phyloP scores from a whole-genome alignment of 2,113 vertebrate species.

The crab-eating macaque (Macaca fascicularis) region DNA sequence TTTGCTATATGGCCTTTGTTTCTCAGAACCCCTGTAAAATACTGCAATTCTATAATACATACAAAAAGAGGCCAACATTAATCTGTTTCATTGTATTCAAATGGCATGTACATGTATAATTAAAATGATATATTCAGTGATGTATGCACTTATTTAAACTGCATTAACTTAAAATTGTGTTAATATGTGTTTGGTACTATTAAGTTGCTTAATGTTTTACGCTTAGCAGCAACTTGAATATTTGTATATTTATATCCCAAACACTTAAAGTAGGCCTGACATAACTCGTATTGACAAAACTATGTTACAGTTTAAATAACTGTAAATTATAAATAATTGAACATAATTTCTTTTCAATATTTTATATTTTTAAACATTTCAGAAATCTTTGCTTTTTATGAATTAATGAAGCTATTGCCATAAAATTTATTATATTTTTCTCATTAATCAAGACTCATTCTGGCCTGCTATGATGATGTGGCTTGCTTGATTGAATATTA shows the following conservation, averaged over 20 bases:
- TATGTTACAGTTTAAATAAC: neutral
- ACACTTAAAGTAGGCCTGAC: neutral
- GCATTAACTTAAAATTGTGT: neutral
- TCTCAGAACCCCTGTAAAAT: neutral
- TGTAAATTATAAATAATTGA: neutral
- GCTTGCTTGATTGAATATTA: conserved; percentile 56
- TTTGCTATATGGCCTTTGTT: neutral
- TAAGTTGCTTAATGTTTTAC: neutral
- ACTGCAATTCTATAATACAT: neutral
- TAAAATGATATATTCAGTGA: neutral
- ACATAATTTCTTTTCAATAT: neutral
- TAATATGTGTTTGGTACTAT: neutral
- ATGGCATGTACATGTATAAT: neutral
- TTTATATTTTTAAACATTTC: conserved; percentile 4
- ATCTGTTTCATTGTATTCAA: neutral
- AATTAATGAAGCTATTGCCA: conserved; percentile 38
- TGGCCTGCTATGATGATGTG: conserved; percentile 24
- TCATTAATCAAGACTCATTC: conserved; percentile 63
- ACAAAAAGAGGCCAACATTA: neutral
- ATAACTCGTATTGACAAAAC: neutral
- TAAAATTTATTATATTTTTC: conserved; percentile 53
- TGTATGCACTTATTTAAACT: neutral
- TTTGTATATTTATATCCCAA: neutral
- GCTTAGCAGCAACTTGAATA: neutral
- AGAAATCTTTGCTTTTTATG: neutral